A percentile compares a stretch with the other conserved stretches of the same genome.
phyloP scores from a whole-genome alignment of 92 coral and sea anemone genomes.

The Plumapathes pennacea region DNA sequence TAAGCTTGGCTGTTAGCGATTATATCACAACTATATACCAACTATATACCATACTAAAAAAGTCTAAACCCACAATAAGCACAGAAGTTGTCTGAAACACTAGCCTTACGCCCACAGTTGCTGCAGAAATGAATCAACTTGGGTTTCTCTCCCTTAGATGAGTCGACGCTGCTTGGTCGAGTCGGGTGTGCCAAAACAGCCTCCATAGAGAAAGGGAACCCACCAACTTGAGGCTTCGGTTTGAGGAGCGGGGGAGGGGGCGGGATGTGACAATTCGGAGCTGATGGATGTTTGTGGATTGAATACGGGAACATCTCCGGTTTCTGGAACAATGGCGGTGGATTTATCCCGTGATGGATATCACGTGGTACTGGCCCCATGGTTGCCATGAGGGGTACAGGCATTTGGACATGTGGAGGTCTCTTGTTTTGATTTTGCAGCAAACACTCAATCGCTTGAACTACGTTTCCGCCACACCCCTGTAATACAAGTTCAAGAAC shows the following conservation, averaged over 20 bases:
- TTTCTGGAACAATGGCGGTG: slow-evolving; percentile 68
- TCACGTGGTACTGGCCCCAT: slow-evolving; percentile 48
- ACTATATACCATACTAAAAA: no score
- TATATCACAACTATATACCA: no score
- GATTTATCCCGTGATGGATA: slow-evolving; percentile 71
- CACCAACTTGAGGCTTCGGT: slow-evolving; percentile 64
- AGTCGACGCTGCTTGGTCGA: slow-evolving; percentile 18
- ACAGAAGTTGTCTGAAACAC: slow-evolving; percentile 80
- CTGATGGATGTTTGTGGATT: slow-evolving; percentile 66
- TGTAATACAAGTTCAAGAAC: slow-evolving; percentile 92
- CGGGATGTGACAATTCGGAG: slow-evolving; percentile 71
- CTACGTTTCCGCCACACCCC: slow-evolving; percentile 97
- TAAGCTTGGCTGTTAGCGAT: no score
- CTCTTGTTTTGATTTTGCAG: slow-evolving; percentile 79
- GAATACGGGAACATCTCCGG: slow-evolving; percentile 80
- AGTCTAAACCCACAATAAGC: slow-evolving; percentile 94
- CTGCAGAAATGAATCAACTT: slow-evolving; percentile 72
- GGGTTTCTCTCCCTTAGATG: slow-evolving; percentile 49
- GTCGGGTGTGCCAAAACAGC: slow-evolving; percentile 59
- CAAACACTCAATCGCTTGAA: slow-evolving; percentile 95
- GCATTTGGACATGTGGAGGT: slow-evolving; percentile 58
- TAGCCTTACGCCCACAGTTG: slow-evolving; percentile 86
- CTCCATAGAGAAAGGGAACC: slow-evolving; percentile 71
- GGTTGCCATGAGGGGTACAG: slow-evolving; percentile 68
- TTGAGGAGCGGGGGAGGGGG: slow-evolving; percentile 81